Evolutionary conservation across 2,797 vertebrate species (phyloP).

Genomic region (Petrocephalus schoutedeni): DNA sequence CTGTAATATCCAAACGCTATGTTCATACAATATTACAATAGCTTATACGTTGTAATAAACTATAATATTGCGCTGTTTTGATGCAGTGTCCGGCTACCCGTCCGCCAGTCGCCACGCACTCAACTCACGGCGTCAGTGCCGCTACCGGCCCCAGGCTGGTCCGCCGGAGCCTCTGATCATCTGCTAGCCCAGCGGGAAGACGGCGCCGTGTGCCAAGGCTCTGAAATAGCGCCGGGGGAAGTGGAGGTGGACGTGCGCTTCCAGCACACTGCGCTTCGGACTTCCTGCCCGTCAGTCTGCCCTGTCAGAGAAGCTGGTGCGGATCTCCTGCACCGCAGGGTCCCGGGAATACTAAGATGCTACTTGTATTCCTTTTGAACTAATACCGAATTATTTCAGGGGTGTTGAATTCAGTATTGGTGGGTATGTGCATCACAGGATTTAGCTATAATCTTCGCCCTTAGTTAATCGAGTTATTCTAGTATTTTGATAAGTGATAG

Average conservation of each 20-base stretch:
- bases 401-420: not conserved
- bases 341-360: not conserved
- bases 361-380: not conserved
- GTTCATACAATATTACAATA: not conserved
- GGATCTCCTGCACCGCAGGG: not conserved
- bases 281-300: conserved; percentile 36
- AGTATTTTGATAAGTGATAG: not conserved
- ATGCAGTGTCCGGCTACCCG: not conserved
- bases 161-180: conserved; percentile 42
- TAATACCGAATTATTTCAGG: not conserved
- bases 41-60: not conserved
- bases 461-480: not conserved
- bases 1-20: not conserved
- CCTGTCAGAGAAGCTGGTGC: conserved; percentile 32
- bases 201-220: conserved; percentile 35
- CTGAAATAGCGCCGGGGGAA: conserved; percentile 38
- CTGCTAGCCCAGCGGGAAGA: conserved; percentile 36
- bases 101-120: not conserved
- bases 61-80: not conserved
- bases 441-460: not conserved
- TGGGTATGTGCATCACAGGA: not conserved
- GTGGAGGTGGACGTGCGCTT: conserved; percentile 34
- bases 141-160: not conserved
- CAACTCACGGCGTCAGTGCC: not conserved
- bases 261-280: conserved; percentile 29